A percentile compares a stretch with the other conserved stretches of the same genome.
These are phyloP conservation scores for Capitulum mitella DNA, from an alignment of 2,888 invertebrate genomes.

Conservation along the genomic window DNA sequence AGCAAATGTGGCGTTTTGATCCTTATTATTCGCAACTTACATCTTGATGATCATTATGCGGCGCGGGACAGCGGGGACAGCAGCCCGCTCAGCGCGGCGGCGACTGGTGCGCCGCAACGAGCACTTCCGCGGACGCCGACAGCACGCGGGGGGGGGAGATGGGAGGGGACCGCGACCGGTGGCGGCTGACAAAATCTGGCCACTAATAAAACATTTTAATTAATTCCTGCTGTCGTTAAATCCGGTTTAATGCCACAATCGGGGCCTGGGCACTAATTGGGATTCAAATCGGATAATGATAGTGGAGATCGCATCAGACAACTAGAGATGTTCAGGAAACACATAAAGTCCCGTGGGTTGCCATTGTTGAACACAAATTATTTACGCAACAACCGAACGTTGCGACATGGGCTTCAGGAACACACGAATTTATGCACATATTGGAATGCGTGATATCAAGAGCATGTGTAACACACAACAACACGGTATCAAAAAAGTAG, in stretches of 20 bases:
- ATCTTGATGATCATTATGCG: slow-evolving; percentile 9
- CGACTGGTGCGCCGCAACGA: neutral
- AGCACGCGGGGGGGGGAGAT: neutral
- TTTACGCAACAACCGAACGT: no score
- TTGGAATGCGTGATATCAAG: no score
- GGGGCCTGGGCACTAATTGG: neutral
- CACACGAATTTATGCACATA: no score
- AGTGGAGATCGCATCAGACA: neutral
- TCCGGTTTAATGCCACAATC: slow-evolving; percentile 14
- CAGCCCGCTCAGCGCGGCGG: neutral
- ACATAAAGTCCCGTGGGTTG: no score
- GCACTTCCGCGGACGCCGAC: neutral
- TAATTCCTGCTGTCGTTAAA: slow-evolving; percentile 8
- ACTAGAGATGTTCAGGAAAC: neutral
- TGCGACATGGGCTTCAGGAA: no score
- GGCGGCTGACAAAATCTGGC: neutral
- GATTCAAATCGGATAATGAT: neutral
- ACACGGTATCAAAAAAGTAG: no score
- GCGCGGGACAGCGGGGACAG: neutral
- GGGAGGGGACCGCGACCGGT: neutral
- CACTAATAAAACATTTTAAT: slow-evolving; percentile 21
- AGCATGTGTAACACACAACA: no score
- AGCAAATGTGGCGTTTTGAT: slow-evolving; percentile 14
- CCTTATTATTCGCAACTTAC: slow-evolving; percentile 19
- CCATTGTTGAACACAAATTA: no score